Conservation (phyloP, 2,888 invertebrate genomes). For the Malacosoma neustria region DNA sequence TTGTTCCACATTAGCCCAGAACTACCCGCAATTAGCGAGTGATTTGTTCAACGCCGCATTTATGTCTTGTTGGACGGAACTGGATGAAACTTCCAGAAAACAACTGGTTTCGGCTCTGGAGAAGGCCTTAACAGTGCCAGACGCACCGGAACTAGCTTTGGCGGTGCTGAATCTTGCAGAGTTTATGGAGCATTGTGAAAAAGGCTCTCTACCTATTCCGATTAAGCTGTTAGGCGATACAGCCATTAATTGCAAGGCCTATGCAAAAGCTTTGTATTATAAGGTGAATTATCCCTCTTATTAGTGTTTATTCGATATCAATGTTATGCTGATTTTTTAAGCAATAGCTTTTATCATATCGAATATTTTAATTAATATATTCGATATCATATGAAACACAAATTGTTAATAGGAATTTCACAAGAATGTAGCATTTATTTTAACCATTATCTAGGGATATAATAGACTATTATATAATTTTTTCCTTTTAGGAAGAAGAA, state of each 20-base stretch:
- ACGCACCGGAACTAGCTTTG: slow-evolving; percentile 95
- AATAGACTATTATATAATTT: slow-evolving; percentile 8
- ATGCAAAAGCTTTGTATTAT: slow-evolving; percentile 78
- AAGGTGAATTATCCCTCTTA: slow-evolving; percentile 43
- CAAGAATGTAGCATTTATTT: no score
- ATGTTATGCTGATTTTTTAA: no score
- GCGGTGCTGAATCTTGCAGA: slow-evolving; percentile 97
- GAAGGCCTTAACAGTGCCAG: slow-evolving; percentile 91
- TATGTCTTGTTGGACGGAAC: slow-evolving; percentile 98
- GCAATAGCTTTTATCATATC: no score
- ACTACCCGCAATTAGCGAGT: slow-evolving; percentile 92
- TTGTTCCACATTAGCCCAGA: slow-evolving; percentile 92
- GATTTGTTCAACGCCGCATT: slow-evolving; percentile 99
- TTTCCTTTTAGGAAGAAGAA: slow-evolving; percentile 83
- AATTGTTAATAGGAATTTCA: no score
- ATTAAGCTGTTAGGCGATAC: slow-evolving; percentile 90
- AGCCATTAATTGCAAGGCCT: slow-evolving; percentile 93
- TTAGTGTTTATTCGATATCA: no score
- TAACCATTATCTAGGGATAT: no score
- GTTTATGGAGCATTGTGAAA: slow-evolving; percentile 99
- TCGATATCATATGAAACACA: no score
- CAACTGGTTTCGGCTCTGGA: slow-evolving; percentile 90
- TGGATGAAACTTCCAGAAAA: slow-evolving; percentile 86
- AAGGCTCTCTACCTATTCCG: slow-evolving; percentile 93
- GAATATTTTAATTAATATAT: no score